Conservation (phyloP, 2,888 invertebrate species). For the Anaspis maculata region DNA sequence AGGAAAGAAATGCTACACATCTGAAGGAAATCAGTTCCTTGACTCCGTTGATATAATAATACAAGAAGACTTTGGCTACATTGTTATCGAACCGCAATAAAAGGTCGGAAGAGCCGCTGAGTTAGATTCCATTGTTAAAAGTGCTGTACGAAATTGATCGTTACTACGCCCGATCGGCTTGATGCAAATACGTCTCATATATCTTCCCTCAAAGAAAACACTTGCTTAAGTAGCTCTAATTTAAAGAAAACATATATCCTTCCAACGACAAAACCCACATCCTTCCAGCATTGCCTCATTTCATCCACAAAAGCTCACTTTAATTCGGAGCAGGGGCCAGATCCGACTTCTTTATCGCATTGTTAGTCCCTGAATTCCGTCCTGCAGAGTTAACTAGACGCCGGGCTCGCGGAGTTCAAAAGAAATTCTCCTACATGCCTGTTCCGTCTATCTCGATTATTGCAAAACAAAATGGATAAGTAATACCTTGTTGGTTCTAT, state of each 20-base stretch:
- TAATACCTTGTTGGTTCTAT: no score
- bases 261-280: conserved; percentile 11
- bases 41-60: conserved; percentile 16
- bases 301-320: conserved; percentile 11
- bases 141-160: conserved; percentile 18
- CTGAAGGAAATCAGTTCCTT: no score
- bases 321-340: conserved; percentile 9
- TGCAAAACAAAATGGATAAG: no score
- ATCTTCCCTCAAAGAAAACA: conserved; percentile 14
- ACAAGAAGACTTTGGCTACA: conserved; percentile 16
- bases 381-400: no score
- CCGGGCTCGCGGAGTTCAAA: no score
- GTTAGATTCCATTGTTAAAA: conserved; percentile 18
- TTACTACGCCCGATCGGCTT: conserved; percentile 16
- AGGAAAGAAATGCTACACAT: no score
- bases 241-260: conserved; percentile 16
- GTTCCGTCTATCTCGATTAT: no score
- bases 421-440: no score
- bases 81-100: conserved; percentile 18
- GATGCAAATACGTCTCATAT: conserved; percentile 17
- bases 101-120: conserved; percentile 17
- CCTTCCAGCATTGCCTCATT: conserved; percentile 9
- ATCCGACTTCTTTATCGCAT: no score
- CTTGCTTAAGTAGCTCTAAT: conserved; percentile 16
- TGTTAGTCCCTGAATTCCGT: no score